Evolutionary conservation across 2,797 vertebrate species (phyloP), one percentile per base, ranked within the genome.

Genomic region (Pipistrellus kuhlii): DNA sequence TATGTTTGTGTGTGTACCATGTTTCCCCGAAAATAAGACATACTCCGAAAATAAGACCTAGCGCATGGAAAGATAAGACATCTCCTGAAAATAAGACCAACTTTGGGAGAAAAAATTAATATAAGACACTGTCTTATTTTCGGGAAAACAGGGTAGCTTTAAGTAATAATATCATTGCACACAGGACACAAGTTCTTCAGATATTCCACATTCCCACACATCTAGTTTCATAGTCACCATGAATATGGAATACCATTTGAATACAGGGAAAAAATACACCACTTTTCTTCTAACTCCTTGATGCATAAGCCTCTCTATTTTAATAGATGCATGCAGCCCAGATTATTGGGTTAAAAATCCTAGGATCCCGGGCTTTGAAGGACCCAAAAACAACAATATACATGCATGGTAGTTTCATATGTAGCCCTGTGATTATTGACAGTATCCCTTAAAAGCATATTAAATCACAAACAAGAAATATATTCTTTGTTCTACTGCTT

Each of bases 401-500:
- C 48, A 86, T 8, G 72, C 25, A 66, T 12, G 11, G 2, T 41
- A 71, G 5, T 17, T 62, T 73, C 35, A 57, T 25, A 72, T 6
- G 76, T 17, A 72, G 46, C 11, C 51, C 32, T 83, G 27, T 20
- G 51, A 78, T 8, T 18, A 9, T 68, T 93, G 48, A 89, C 8
- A 85, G 6, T 25, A 46, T 71, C 11, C 15, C 4, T 90, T 48
- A 73, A 46, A 85, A 44, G 2, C 73, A 20, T 35, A 25, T 66
- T 86, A 83, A 95, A 83, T 92, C 32, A 32, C 14, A 46, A 75
- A 66, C 25, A 82, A 51, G 25, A 83, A 17, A 78, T 57, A 21
- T n/a, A 80, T 90, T 78, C 5, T 75, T 66, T 84, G 21, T 86
- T 78, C 4, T 87, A 53, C 48, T 92, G 10, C 59, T 92, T 44